Evolutionary conservation across 2,888 invertebrate species (phyloP).

Genomic region (Ennomos fuscantarius): DNA sequence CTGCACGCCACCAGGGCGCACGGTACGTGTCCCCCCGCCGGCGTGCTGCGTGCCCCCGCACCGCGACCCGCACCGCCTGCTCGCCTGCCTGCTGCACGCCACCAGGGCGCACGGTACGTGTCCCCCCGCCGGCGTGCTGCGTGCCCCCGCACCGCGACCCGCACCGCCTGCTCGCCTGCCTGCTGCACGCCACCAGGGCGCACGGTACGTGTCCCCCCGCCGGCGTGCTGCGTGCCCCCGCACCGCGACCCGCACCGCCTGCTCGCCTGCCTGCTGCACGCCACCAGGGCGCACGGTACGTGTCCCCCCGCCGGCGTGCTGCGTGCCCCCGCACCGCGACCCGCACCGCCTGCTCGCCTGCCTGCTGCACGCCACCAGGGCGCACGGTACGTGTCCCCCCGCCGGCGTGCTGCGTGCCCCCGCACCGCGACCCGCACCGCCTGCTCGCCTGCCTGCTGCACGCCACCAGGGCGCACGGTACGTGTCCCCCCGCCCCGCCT

Average conservation of each 20-base stretch:
- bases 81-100: too few relatives aligned
- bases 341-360: slow-evolving; percentile 94
- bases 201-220: slow-evolving; percentile 85
- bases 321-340: slow-evolving; percentile 87
- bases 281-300: slow-evolving; percentile 93
- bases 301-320: slow-evolving; percentile 90
- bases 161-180: slow-evolving; percentile 93
- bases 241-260: slow-evolving; percentile 90
- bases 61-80: too few relatives aligned
- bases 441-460: too few relatives aligned
- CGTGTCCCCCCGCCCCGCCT: too few relatives aligned
- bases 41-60: too few relatives aligned
- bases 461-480: too few relatives aligned
- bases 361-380: slow-evolving; percentile 32
- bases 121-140: slow-evolving; percentile 88
- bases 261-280: slow-evolving; percentile 92
- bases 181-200: slow-evolving; percentile 90
- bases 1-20: too few relatives aligned
- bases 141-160: slow-evolving; percentile 87
- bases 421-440: too few relatives aligned
- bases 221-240: slow-evolving; percentile 90
- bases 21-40: too few relatives aligned
- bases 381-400: too few relatives aligned
- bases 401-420: too few relatives aligned
- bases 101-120: slow-evolving; percentile 77